These are phyloP conservation scores for Clarias fuscus DNA, from an alignment of 2,797 vertebrate genomes.

Conservation along the genomic window DNA sequence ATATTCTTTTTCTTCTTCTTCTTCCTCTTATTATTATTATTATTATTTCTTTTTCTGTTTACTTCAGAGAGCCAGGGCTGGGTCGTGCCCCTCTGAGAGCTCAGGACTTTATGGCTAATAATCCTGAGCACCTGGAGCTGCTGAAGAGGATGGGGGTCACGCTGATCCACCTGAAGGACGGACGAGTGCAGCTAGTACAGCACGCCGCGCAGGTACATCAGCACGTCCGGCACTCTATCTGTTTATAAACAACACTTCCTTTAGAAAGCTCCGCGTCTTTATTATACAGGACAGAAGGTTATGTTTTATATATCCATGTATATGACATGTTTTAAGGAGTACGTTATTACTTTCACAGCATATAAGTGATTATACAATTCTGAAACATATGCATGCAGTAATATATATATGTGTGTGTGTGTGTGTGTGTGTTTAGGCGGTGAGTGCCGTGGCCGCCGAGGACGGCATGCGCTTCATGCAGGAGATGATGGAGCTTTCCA, in stretches of 20 bases:
- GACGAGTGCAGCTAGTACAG: constrained; percentile 95
- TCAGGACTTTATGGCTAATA: constrained; percentile 98
- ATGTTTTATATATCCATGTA: neutral
- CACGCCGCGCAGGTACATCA: constrained; percentile 88
- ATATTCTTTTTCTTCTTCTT: neutral
- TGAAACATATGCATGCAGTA: neutral
- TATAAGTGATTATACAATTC: neutral
- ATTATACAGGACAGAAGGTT: neutral
- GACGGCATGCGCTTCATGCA: constrained; percentile 98
- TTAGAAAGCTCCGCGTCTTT: neutral
- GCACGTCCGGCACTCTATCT: neutral
- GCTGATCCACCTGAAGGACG: constrained; percentile 96
- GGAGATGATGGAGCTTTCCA: constrained; percentile 99
- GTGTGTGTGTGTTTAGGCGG: constrained; percentile 75
- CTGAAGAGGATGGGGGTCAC: constrained; percentile 98
- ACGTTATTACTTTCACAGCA: neutral
- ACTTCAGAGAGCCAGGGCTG: constrained; percentile 74
- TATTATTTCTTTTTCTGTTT: neutral
- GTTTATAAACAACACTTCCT: neutral
- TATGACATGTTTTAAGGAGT: neutral
- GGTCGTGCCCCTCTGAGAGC: constrained; percentile 86
- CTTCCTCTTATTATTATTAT: neutral
- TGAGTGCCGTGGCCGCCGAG: constrained; percentile 92
- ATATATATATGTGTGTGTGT: neutral
- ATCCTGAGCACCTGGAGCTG: constrained; percentile 95